Percentiles rank a stretch among this genome's conserved stretches.
Evolutionary conservation across 2,888 invertebrate genomes (phyloP).

Genomic region (Drosophila pseudotalamancana): DNA sequence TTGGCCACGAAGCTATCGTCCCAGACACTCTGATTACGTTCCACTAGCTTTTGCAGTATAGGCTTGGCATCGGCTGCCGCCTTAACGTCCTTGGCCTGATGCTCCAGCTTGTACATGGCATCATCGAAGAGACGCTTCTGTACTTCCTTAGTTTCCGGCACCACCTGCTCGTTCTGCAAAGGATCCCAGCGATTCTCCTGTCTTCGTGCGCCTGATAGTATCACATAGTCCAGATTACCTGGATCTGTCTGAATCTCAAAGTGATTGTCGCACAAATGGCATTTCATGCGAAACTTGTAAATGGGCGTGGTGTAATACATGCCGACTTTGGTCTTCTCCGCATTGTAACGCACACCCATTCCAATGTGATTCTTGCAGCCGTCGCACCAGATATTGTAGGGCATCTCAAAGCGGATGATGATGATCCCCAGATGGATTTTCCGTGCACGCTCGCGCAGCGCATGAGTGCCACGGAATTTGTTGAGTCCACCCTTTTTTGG

Average conservation of each 20-base stretch:
- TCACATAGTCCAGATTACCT: slow-evolving; percentile 97
- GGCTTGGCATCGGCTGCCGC: slow-evolving; percentile 89
- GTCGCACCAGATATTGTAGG: slow-evolving; percentile 99
- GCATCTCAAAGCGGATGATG: slow-evolving; percentile 96
- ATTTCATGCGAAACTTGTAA: slow-evolving; percentile 99
- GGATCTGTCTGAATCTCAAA: slow-evolving; percentile 99
- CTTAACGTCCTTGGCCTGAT: slow-evolving; percentile 92
- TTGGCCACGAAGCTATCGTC: slow-evolving; percentile 97
- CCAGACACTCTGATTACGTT: slow-evolving; percentile 92
- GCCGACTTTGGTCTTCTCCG: slow-evolving; percentile 95
- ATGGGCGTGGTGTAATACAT: slow-evolving; percentile 99
- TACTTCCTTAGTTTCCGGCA: slow-evolving; percentile 95
- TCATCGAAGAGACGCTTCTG: slow-evolving; percentile 96
- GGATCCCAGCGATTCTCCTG: slow-evolving; percentile 99
- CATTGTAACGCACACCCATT: slow-evolving; percentile 99
- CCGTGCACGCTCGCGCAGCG: slow-evolving; percentile 96
- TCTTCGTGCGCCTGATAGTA: slow-evolving; percentile 96
- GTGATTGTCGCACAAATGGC: slow-evolving; percentile 97
- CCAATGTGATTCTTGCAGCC: slow-evolving; percentile 99
- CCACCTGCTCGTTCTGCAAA: slow-evolving; percentile 95
- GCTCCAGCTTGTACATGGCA: slow-evolving; percentile 99
- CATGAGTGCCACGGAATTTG: slow-evolving; percentile 97
- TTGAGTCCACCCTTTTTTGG: slow-evolving; percentile 97
- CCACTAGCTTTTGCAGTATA: slow-evolving; percentile 90
- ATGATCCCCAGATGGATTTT: slow-evolving; percentile 97